These are phyloP conservation scores for Napeogenes inachia DNA, from an alignment of 2,888 invertebrate species.

Conservation along the genomic window DNA sequence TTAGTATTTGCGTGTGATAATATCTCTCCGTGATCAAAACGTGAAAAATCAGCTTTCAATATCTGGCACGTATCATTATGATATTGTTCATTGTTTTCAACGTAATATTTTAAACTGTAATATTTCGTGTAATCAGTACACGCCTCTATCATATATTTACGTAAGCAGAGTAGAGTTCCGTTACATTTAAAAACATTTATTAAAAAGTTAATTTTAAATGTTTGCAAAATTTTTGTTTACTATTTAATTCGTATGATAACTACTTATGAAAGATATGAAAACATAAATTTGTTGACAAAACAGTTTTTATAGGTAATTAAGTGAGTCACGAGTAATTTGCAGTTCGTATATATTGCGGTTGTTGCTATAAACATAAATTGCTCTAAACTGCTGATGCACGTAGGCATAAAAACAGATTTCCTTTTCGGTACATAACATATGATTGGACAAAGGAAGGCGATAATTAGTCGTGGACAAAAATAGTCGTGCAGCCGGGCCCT, in stretches of 20 bases:
- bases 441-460: constrained; percentile 71
- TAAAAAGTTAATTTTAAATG: background rate
- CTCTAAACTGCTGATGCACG: constrained; percentile 24
- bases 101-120: too few species aligned
- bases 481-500: constrained; percentile 73
- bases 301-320: constrained; percentile 10
- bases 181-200: background rate
- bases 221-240: background rate
- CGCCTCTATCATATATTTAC: background rate
- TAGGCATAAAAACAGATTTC: constrained; percentile 53
- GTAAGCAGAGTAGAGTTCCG: background rate
- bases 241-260: background rate
- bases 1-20: too few species aligned
- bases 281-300: constrained; percentile 12
- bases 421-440: constrained; percentile 54
- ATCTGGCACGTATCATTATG: too few species aligned
- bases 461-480: constrained; percentile 75
- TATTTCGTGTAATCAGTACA: background rate
- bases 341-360: constrained; percentile 1
- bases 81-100: too few species aligned
- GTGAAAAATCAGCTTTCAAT: too few species aligned
- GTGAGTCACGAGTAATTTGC: constrained; percentile 20
- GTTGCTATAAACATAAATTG: constrained; percentile 10
- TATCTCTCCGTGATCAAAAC: too few species aligned
- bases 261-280: constrained; percentile 10